Evolutionary conservation across 2,113 vertebrate species (phyloP).

Genomic region (Lophius piscatorius): DNA sequence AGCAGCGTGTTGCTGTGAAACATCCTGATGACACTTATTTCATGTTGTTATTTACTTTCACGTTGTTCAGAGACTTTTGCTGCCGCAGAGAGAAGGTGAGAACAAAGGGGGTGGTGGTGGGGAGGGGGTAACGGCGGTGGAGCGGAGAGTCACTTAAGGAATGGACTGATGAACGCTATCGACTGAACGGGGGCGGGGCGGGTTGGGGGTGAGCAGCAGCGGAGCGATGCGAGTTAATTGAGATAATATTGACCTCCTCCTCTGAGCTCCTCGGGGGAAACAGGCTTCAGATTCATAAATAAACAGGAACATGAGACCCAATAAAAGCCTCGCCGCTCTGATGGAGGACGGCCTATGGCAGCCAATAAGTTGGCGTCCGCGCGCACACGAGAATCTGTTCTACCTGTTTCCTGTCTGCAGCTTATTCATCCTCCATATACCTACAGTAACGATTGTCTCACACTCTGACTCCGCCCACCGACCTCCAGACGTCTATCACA

Average conservation of each 20-base stretch:
- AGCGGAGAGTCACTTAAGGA: conserved; percentile 66
- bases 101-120: conserved; percentile 39
- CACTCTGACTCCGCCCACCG: too few relatives aligned
- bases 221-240: conserved; percentile 85
- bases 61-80: too few relatives aligned
- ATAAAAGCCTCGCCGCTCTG: conserved; percentile 86
- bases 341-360: conserved; percentile 70
- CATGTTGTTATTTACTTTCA: too few relatives aligned
- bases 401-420: too few relatives aligned
- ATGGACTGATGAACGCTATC: conserved; percentile 79
- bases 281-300: conserved; percentile 76
- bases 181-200: conserved; percentile 66
- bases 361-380: too few relatives aligned
- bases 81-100: background rate
- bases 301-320: conserved; percentile 79
- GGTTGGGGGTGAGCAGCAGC: conserved; percentile 72
- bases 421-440: too few relatives aligned
- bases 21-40: too few relatives aligned
- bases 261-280: conserved; percentile 79
- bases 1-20: too few relatives aligned
- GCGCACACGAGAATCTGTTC: too few relatives aligned
- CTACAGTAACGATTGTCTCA: too few relatives aligned
- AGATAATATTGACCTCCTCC: conserved; percentile 85
- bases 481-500: too few relatives aligned
- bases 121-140: too few relatives aligned